Conservation (phyloP, 2,888 invertebrate species). For the Dorcus parallelipipedus region DNA sequence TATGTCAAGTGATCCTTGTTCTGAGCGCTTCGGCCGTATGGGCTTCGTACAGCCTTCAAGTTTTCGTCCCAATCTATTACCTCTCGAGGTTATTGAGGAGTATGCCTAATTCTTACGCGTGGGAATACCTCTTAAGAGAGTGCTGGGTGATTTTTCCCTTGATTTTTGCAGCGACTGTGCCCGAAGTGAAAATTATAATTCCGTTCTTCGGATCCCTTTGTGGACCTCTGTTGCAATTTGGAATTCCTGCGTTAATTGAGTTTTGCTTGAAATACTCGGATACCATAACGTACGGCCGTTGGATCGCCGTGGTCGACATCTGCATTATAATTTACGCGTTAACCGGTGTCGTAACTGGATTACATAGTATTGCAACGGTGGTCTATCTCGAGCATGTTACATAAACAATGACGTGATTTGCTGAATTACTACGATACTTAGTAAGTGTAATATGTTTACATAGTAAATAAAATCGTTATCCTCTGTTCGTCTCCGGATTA, state of each 20-base stretch:
- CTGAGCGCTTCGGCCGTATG: neutral
- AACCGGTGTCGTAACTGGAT: constrained; percentile 1
- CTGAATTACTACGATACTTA: too few species aligned
- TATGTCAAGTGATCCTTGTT: too few species aligned
- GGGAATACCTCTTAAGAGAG: constrained; percentile 6
- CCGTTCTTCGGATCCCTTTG: constrained; percentile 3
- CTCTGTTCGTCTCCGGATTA: too few species aligned
- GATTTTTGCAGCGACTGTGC: neutral
- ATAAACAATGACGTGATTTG: too few species aligned
- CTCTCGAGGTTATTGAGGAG: neutral
- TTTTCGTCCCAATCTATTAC: neutral
- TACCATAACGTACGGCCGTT: neutral
- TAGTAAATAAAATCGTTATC: too few species aligned
- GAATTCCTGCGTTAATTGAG: constrained; percentile 8
- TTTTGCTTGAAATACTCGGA: constrained; percentile 13
- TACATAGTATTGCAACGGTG: neutral
- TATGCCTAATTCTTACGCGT: neutral
- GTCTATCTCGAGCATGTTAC: too few species aligned
- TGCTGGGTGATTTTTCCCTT: neutral
- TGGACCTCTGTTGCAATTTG: constrained; percentile 5
- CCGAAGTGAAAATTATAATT: neutral
- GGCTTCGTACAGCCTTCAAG: constrained; percentile 5
- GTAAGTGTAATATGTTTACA: too few species aligned
- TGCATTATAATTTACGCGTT: constrained; percentile 3
- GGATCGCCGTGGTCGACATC: constrained; percentile 5